Conservation (phyloP, 2,113 vertebrate species). For the Steatornis caripensis region DNA sequence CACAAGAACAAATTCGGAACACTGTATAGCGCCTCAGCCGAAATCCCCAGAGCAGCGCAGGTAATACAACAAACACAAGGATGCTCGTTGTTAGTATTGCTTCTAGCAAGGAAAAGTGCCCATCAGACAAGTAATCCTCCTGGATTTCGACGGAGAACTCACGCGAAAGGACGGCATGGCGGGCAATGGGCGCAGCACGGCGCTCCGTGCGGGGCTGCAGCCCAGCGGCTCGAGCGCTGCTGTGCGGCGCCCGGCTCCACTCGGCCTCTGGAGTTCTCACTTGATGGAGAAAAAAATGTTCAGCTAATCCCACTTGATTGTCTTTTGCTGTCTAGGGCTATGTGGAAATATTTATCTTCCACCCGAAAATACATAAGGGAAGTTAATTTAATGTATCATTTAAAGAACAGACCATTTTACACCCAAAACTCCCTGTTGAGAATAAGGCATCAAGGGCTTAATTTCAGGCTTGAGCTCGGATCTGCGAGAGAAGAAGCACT, state of each 20-base stretch:
- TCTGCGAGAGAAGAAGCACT: background rate
- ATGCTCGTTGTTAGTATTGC: background rate
- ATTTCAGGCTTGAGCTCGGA: background rate
- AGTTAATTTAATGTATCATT: background rate
- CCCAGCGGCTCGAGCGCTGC: too few species aligned
- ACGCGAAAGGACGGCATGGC: accelerated
- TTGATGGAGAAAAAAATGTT: background rate
- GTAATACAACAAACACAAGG: background rate
- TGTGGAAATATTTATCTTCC: background rate
- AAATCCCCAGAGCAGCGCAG: background rate
- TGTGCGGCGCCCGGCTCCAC: too few species aligned
- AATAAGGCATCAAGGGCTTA: background rate
- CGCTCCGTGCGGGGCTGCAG: background rate
- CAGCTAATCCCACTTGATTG: background rate
- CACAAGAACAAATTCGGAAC: background rate
- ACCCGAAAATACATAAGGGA: background rate
- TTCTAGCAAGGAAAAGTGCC: background rate
- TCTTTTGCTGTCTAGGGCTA: background rate
- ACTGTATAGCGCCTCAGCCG: accelerated
- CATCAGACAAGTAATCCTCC: accelerated
- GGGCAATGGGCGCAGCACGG: accelerated
- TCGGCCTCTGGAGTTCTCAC: too few species aligned
- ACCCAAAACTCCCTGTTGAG: background rate
- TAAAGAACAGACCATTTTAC: background rate
- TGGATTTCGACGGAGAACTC: background rate